Conservation (phyloP, 2,888 invertebrate genomes). For the Sericinus montela region DNA sequence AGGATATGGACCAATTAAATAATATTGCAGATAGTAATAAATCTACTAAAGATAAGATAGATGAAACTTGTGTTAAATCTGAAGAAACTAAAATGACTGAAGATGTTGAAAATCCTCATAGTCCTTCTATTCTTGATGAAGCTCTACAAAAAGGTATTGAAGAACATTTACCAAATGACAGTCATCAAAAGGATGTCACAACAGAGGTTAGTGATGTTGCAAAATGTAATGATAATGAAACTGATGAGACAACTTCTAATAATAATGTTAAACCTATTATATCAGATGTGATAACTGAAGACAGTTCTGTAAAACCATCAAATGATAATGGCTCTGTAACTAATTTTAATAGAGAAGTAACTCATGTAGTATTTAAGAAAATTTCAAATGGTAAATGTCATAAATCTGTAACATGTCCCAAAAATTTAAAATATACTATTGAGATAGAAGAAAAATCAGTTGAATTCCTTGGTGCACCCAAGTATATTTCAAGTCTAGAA, state of each 20-base stretch:
- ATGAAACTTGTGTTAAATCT: conserved; percentile 19
- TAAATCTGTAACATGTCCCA: conserved; percentile 64
- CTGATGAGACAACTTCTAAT: conserved; percentile 13
- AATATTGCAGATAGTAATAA: conserved; percentile 28
- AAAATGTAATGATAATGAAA: conserved; percentile 15
- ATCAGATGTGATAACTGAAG: conserved; percentile 9
- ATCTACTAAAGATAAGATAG: conserved; percentile 24
- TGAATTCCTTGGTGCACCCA: conserved; percentile 71
- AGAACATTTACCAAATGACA: conserved; percentile 47
- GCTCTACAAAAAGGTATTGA: conserved; percentile 55
- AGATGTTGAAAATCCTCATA: conserved; percentile 51
- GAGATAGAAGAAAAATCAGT: conserved; percentile 62
- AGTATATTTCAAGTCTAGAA: conserved; percentile 62
- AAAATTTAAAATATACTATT: conserved; percentile 64
- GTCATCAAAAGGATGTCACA: conserved; percentile 12
- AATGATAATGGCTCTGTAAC: conserved; percentile 21
- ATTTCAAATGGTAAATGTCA: conserved; percentile 48
- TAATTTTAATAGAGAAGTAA: conserved; percentile 33
- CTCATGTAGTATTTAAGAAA: conserved; percentile 65
- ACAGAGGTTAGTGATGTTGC: conserved; percentile 13
- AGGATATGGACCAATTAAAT: conserved; percentile 42
- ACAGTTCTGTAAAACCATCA: conserved; percentile 5
- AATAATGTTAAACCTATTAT: conserved; percentile 9
- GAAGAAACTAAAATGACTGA: conserved; percentile 28
- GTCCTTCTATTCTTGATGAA: conserved; percentile 67